Evolutionary conservation across 2,888 invertebrate genomes (phyloP).

Genomic region (Campoplex capitator): DNA sequence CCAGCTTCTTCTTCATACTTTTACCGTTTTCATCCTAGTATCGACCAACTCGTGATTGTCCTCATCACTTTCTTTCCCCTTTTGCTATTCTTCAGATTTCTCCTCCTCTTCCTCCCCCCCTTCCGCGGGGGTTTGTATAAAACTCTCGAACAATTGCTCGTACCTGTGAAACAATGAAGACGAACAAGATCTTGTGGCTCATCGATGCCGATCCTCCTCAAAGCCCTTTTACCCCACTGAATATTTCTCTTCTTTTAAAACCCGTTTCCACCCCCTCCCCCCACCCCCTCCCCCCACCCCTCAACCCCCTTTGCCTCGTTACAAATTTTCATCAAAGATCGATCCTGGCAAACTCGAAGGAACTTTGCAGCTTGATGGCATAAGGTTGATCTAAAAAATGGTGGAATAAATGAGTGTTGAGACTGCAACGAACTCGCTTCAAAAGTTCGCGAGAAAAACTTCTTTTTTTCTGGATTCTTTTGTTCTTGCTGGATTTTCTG

Average conservation of each 20-base stretch:
- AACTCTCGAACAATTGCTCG: conserved; percentile 9
- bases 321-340: background rate
- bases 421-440: background rate
- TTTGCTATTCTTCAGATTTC: background rate
- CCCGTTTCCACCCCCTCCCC: background rate
- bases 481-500: background rate
- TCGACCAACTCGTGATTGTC: conserved; percentile 46
- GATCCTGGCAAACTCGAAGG: background rate
- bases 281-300: no score
- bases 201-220: background rate
- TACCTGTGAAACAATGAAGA: conserved; percentile 55
- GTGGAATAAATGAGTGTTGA: no score
- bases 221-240: background rate
- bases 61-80: conserved; percentile 29
- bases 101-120: background rate
- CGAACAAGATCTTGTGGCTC: conserved; percentile 14
- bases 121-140: conserved; percentile 1
- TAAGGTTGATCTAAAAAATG: background rate
- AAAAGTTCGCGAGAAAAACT: background rate
- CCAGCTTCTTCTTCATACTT: background rate
- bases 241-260: background rate
- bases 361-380: background rate
- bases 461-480: background rate
- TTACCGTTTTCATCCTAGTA: background rate
- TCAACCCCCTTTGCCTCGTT: background rate